Evolutionary conservation across 2,797 vertebrate species (phyloP).

Genomic region (Acridotheres tristis): DNA sequence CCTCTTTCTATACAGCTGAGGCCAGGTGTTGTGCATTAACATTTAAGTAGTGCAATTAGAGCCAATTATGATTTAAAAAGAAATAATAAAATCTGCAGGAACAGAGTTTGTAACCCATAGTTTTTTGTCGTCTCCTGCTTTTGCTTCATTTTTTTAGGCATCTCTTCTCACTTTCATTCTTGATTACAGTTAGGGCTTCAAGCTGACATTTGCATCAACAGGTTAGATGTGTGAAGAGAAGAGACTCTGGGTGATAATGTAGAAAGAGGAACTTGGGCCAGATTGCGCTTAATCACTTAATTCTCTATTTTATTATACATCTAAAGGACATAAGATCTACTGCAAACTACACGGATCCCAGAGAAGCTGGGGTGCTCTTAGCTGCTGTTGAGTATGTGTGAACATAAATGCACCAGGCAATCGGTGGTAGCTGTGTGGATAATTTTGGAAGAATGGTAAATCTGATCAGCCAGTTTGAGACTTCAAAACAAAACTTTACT

Average conservation of each 20-base stretch:
- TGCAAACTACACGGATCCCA: neutral
- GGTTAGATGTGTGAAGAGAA: neutral
- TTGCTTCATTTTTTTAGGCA: neutral
- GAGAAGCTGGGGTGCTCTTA: neutral
- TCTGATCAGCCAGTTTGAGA: neutral
- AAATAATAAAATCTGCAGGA: constrained; percentile 60
- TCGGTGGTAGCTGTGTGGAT: neutral
- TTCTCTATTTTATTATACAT: neutral
- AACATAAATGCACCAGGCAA: neutral
- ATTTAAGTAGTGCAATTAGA: constrained; percentile 72
- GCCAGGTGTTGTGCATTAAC: constrained; percentile 78
- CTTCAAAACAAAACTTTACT: neutral
- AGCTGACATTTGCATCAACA: constrained; percentile 20
- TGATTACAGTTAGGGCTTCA: constrained; percentile 23
- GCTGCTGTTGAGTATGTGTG: neutral
- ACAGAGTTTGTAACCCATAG: constrained; percentile 25
- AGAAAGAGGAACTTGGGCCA: neutral
- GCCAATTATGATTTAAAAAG: constrained; percentile 63
- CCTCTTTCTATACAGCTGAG: constrained; percentile 71
- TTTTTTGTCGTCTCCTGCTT: constrained; percentile 25
- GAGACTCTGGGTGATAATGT: neutral
- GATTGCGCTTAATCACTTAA: neutral
- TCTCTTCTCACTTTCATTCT: constrained; percentile 27
- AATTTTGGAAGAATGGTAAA: neutral
- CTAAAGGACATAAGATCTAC: neutral